Percentiles rank a stretch among this genome's conserved stretches.
Conservation (phyloP, 2,888 invertebrate species). For the Bellardia bayeri region DNA sequence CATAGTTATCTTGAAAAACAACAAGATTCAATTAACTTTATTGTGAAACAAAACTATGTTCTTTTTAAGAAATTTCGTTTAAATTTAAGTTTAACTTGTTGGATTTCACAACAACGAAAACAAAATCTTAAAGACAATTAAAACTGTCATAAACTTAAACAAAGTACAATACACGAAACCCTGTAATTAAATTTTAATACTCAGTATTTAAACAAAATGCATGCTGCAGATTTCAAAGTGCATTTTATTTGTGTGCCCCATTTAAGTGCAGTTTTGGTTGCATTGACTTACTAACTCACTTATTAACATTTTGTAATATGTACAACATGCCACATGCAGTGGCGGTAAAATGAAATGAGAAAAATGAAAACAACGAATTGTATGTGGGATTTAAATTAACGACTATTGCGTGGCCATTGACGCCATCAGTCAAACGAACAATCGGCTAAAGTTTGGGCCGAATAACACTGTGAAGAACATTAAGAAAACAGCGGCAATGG, state of each 20-base stretch:
- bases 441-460: neutral
- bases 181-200: conserved; percentile 45
- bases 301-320: conserved; percentile 51
- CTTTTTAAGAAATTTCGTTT: no score
- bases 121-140: conserved; percentile 24
- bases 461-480: conserved; percentile 7
- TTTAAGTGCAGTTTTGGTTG: conserved; percentile 1
- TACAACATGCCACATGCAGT: conserved; percentile 69
- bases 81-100: no score
- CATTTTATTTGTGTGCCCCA: neutral
- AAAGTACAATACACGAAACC: conserved; percentile 23
- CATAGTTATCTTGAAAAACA: no score
- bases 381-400: conserved; percentile 66
- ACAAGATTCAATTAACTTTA: no score
- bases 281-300: conserved; percentile 47
- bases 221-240: conserved; percentile 20
- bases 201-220: conserved; percentile 12
- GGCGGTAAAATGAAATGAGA: conserved; percentile 52
- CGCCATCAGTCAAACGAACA: conserved; percentile 60
- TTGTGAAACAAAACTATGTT: no score
- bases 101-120: neutral
- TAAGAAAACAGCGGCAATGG: conserved; percentile 49
- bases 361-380: conserved; percentile 14
- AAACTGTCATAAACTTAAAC: conserved; percentile 50
- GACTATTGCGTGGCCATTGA: conserved; percentile 64